Percentiles rank a stretch among this genome's conserved stretches.
phyloP scores from a whole-genome alignment of 1,140 invertebrate species.

The Geopemphigus sp. region DNA sequence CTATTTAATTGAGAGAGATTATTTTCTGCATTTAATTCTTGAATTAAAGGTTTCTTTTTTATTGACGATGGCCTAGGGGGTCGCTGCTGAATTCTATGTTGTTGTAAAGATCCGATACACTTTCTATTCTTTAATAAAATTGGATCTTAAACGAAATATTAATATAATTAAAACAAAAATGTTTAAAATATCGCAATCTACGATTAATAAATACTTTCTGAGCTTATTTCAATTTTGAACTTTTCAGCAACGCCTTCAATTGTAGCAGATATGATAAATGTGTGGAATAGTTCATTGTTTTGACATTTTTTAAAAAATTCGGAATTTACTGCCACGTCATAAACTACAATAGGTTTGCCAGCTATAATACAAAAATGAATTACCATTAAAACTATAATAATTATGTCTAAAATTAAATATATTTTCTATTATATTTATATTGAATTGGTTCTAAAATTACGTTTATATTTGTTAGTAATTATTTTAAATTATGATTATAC shows the following conservation, averaged over 20 bases:
- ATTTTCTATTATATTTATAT: too few species aligned
- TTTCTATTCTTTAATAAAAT: constrained; percentile 47
- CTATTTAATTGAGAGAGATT: background rate
- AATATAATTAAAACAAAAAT: background rate
- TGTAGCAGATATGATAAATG: constrained; percentile 72
- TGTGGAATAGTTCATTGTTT: constrained; percentile 67
- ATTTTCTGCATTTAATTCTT: constrained; percentile 8
- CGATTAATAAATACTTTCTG: constrained; percentile 17
- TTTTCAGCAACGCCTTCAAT: constrained; percentile 72
- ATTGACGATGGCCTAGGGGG: constrained; percentile 30
- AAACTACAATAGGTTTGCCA: constrained; percentile 66
- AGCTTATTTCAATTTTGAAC: constrained; percentile 66
- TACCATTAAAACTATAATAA: background rate
- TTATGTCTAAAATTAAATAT: background rate
- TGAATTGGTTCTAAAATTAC: too few species aligned
- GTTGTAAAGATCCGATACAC: constrained; percentile 44
- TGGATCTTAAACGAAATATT: background rate
- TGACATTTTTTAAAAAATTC: constrained; percentile 69
- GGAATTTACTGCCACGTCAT: constrained; percentile 75
- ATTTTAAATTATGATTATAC: too few species aligned
- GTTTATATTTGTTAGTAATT: background rate
- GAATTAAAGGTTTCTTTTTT: constrained; percentile 34
- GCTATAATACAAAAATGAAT: constrained; percentile 55
- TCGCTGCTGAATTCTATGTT: constrained; percentile 48
- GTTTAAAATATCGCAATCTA: background rate